These are phyloP conservation scores for Galaxea fascicularis DNA, from an alignment of 92 coral and sea anemone species.

Conservation along the genomic window DNA sequence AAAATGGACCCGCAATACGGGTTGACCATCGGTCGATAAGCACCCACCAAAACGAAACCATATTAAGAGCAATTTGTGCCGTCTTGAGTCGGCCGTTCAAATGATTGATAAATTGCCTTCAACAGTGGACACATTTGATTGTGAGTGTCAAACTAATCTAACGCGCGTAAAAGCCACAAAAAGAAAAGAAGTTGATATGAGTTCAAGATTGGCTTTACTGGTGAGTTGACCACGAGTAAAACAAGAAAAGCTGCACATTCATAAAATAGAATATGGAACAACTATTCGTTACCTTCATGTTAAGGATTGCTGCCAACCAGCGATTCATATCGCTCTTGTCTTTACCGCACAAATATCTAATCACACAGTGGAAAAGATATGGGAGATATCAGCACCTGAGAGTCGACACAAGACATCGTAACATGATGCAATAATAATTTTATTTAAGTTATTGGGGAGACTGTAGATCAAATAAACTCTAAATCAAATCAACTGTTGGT, in stretches of 20 bases:
- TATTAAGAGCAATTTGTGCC: neutral
- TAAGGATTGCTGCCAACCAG: slow-evolving; percentile 89
- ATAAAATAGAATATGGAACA: neutral
- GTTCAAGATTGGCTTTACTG: too few relatives aligned
- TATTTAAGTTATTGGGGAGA: too few relatives aligned
- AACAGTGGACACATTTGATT: neutral
- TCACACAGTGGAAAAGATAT: neutral
- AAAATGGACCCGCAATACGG: neutral
- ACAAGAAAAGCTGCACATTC: neutral
- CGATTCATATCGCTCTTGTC: slow-evolving; percentile 84
- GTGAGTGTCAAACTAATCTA: neutral
- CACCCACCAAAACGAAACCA: neutral
- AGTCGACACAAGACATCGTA: neutral
- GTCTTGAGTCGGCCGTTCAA: neutral
- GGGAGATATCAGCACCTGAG: neutral
- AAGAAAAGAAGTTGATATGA: too few relatives aligned
- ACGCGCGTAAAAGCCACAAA: neutral
- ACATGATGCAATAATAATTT: too few relatives aligned
- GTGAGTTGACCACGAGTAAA: too few relatives aligned
- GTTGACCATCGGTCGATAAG: neutral
- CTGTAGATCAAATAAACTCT: too few relatives aligned
- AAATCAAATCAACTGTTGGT: too few relatives aligned
- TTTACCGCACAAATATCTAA: slow-evolving; percentile 87
- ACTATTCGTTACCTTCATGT: slow-evolving; percentile 78
- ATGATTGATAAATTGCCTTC: neutral